phyloP scores from a whole-genome alignment of 1,140 invertebrate genomes.

The Schmidtea mediterranea region DNA sequence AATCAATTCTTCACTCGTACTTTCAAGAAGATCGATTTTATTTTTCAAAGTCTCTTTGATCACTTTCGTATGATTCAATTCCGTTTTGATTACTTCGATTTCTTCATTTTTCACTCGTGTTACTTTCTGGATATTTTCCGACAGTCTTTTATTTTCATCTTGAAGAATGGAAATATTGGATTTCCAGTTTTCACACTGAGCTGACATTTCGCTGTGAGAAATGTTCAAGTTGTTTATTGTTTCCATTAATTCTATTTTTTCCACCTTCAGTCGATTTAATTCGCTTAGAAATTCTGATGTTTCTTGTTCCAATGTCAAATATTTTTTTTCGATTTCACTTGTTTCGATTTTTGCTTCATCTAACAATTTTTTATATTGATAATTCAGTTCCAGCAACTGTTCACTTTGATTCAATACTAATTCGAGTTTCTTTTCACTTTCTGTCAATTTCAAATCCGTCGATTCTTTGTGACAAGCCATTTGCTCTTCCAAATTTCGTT shows the following conservation, averaged over 20 bases:
- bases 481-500: slow-evolving; percentile 7
- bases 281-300: no score
- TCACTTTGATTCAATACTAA: no score
- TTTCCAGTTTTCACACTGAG: slow-evolving; percentile 11
- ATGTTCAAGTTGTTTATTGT: no score
- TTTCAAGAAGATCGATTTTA: slow-evolving; percentile 10
- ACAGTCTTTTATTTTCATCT: slow-evolving; percentile 10
- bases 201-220: no score
- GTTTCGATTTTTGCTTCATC: slow-evolving; percentile 9
- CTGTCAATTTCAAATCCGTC: no score
- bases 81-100: slow-evolving; percentile 11
- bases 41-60: slow-evolving; percentile 15
- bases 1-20: not conserved
- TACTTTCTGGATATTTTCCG: slow-evolving; percentile 12
- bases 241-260: no score
- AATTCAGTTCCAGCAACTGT: no score
- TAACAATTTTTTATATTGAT: no score
- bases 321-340: slow-evolving; percentile 14
- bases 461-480: slow-evolving; percentile 12
- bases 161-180: slow-evolving; percentile 9
- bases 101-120: slow-evolving; percentile 9
- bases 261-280: no score
- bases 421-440: no score
- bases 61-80: slow-evolving; percentile 13
- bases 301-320: no score